Evolutionary conservation across 2,888 invertebrate species (phyloP).

Genomic region (Leucozona laternaria): DNA sequence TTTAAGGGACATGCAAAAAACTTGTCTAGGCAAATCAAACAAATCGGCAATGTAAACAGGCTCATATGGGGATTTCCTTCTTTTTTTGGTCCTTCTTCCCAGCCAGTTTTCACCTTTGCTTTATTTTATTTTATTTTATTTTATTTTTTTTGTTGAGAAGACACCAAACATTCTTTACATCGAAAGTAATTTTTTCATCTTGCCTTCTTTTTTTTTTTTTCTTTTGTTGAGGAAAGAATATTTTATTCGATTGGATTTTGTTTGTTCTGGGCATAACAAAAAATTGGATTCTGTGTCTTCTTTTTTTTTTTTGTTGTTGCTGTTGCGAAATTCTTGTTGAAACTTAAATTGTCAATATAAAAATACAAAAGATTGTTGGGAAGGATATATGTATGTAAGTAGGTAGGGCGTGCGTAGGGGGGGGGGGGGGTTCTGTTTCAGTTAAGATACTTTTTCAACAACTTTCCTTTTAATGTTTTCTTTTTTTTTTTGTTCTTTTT

Average conservation of each 20-base stretch:
- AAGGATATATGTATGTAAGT: not conserved
- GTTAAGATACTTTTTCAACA: not conserved
- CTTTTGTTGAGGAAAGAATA: not conserved
- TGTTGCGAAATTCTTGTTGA: not conserved
- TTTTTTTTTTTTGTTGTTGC: not conserved
- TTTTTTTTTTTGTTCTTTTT: not conserved
- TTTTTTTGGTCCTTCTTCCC: slow-evolving; percentile 1
- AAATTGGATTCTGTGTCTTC: not conserved
- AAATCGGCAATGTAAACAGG: slow-evolving; percentile 52
- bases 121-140: not conserved
- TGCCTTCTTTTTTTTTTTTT: not conserved
- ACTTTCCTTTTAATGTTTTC: not conserved
- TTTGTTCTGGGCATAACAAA: slow-evolving; percentile 46
- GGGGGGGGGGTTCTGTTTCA: not conserved
- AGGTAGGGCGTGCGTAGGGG: too few relatives aligned
- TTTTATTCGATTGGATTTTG: slow-evolving; percentile 64
- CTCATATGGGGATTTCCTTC: slow-evolving; percentile 4
- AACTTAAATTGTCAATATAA: slow-evolving; percentile 54
- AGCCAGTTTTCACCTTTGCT: not conserved
- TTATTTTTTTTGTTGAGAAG: not conserved
- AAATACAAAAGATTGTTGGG: not conserved
- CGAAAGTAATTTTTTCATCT: not conserved
- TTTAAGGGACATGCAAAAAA: not conserved
- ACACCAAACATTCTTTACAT: not conserved
- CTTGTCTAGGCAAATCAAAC: slow-evolving; percentile 49